Conservation (phyloP, 2,113 vertebrate genomes). For the Numenius arquata region DNA sequence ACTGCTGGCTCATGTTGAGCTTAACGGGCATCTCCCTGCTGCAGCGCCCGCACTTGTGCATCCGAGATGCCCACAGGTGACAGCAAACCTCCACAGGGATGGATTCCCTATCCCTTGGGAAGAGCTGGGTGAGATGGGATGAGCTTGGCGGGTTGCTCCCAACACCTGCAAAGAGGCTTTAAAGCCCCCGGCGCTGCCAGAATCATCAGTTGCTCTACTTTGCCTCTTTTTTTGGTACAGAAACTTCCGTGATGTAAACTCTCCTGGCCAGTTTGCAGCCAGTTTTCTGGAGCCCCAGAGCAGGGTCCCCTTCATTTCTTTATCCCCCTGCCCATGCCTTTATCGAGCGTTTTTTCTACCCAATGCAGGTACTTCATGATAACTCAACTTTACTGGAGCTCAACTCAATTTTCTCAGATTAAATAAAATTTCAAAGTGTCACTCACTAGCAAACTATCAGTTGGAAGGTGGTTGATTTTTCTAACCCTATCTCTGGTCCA, state of each 20-base stretch:
- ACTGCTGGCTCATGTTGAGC: no score
- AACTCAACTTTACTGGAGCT: slow-evolving; percentile 81
- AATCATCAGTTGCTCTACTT: neutral
- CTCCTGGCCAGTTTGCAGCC: neutral
- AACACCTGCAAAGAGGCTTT: neutral
- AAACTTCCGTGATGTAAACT: neutral
- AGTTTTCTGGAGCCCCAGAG: neutral
- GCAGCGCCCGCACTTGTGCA: accelerated
- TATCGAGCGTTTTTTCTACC: neutral
- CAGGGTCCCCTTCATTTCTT: neutral
- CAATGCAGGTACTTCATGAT: slow-evolving; percentile 53
- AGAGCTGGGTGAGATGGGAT: neutral
- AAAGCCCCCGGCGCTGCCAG: neutral
- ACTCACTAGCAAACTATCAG: slow-evolving; percentile 82
- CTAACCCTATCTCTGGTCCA: slow-evolving; percentile 89
- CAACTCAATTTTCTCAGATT: slow-evolving; percentile 90
- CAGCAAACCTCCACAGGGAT: neutral
- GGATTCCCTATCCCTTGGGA: accelerated
- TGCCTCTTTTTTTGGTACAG: neutral
- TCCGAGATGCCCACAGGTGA: neutral
- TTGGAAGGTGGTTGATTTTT: slow-evolving; percentile 81
- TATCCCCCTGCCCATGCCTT: neutral
- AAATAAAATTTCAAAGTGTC: slow-evolving; percentile 89
- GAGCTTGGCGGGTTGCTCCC: neutral
- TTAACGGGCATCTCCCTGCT: no score